Evolutionary conservation across 2,113 vertebrate genomes (phyloP).

Genomic region (Cettia cetti): DNA sequence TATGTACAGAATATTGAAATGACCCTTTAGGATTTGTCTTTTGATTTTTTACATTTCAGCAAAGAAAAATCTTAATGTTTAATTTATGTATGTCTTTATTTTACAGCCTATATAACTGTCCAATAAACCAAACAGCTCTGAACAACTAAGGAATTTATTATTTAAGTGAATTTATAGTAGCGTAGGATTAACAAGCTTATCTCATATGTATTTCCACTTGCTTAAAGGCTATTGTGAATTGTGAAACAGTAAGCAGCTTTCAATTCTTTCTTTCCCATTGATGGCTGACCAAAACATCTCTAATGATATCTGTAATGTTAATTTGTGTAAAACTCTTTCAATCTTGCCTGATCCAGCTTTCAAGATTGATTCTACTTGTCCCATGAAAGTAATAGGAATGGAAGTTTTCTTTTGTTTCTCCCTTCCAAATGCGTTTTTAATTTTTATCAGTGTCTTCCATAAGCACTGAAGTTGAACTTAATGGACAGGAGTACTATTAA

Average conservation of each 20-base stretch:
- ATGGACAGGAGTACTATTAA: neutral
- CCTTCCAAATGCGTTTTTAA: neutral
- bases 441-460: neutral
- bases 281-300: neutral
- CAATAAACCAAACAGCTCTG: neutral
- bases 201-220: neutral
- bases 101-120: neutral
- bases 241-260: neutral
- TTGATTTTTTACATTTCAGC: neutral
- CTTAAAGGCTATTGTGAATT: neutral
- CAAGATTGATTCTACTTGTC: neutral
- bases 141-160: neutral
- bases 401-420: neutral
- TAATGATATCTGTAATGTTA: neutral
- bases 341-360: neutral
- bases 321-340: neutral
- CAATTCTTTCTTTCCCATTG: neutral
- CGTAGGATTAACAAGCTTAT: neutral
- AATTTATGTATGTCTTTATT: neutral
- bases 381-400: neutral
- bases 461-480: neutral
- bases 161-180: neutral
- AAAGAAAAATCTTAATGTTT: neutral
- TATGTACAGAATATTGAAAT: neutral
- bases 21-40: neutral